Conservation (phyloP, 2,113 vertebrate genomes). For the Thamnophis sirtalis region DNA sequence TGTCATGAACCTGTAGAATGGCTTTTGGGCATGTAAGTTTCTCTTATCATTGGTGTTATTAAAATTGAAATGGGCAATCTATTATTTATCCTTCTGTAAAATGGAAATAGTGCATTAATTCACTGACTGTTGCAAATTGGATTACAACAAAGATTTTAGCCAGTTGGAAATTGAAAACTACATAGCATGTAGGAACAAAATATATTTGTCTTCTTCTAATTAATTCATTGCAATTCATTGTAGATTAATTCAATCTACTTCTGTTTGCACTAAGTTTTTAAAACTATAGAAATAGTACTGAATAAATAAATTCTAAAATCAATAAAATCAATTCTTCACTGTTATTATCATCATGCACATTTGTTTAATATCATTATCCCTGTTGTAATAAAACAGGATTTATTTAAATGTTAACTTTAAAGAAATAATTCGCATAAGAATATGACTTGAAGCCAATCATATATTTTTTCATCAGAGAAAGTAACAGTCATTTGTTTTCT, state of each 20-base stretch:
- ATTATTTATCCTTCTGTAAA: background rate
- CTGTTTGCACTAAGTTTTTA: background rate
- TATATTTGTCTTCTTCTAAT: background rate
- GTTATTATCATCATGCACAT: background rate
- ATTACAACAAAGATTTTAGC: background rate
- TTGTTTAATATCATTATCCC: background rate
- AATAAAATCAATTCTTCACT: background rate
- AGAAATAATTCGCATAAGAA: constrained; percentile 35
- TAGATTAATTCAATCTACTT: background rate
- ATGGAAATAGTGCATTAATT: background rate
- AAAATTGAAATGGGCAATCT: background rate
- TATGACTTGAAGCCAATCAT: constrained; percentile 16
- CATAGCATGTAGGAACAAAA: background rate
- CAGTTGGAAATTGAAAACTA: background rate
- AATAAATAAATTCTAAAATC: background rate
- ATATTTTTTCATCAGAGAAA: constrained; percentile 33
- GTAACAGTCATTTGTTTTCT: constrained; percentile 21
- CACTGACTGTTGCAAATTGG: background rate
- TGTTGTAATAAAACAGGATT: background rate
- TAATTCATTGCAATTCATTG: background rate
- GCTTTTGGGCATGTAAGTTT: background rate
- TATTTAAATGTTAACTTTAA: constrained; percentile 20
- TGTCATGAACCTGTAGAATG: background rate
- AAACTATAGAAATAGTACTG: background rate
- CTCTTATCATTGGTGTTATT: background rate